Base-by-base conservation (phyloP, 2,113 vertebrate species). In the Chunga burmeisteri region DNA sequence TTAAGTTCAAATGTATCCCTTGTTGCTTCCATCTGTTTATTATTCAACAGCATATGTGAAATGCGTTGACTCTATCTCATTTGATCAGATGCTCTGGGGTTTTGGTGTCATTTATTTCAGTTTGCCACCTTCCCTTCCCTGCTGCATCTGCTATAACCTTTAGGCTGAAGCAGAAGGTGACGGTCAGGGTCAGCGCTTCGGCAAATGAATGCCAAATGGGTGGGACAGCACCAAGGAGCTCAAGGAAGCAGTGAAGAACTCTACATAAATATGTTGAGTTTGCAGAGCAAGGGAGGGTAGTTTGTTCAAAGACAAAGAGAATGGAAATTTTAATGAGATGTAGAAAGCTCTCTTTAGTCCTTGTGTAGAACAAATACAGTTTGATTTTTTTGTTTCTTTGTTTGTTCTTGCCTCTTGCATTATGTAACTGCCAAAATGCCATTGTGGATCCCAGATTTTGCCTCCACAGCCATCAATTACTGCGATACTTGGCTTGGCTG, bases 301-400 rank as follows among this genome's bases (percentile, higher is more conserved):
- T 87, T 81, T 96, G 34, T 68, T 94, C 72, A 86, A 86, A 73
- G 59, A 47, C n/a, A 52, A 86, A 77, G 88, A 78, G 46, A 83
- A 86, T 67, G 81, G 81, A 82, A 90, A 85, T 91, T 75, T 82
- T 95, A 92, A 85, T 80, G 81, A 91, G 73, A 50, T 70, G 53
- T 80, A 94, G 84, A 80, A 97, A 86, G 73, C 78, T 66, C 46
- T 80, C 84, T 93, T 93, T 65, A 93, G 71, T 77, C 78, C 77
- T 95, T 95, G 94, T 92, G 74, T 92, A 83, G 92, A 90, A 83
- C 55, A 93, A 93, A 94, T 79, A 49, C n/a, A 72, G 49, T 94
- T 83, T 29, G 47, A 16, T 47, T 47, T 63, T 68, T 68, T 81
- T 86, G 78, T 34, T 42, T 61, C 14, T 27, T 56, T 93, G 40